Base-by-base conservation (phyloP, 2,888 invertebrate genomes). In the Trilocha varians region DNA sequence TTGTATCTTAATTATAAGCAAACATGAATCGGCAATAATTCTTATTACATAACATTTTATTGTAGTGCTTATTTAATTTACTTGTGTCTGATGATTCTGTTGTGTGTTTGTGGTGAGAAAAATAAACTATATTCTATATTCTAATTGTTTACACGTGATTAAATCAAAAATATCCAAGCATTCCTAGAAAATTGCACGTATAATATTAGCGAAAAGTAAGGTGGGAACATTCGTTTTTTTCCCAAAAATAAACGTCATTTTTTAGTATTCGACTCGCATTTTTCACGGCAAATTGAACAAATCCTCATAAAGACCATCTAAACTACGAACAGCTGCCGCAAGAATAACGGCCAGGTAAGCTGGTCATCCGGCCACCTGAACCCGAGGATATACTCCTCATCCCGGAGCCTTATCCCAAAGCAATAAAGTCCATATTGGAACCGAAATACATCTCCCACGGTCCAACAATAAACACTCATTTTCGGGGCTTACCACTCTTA, bases 391-490 rank as follows among this genome's bases (percentile, higher is more conserved):
- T 25, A 42, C 38, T 18, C 4, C 25, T 32, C 34, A 35, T 42
- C 38, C 11, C 2, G 2, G 8, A 6, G 47, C 55, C 65, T 64
- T 69, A 68, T 48, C 13, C 42, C 51, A 39, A 62, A 42, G 54
- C 46, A 49, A 59, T 57, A 76, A 64, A 62, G 70, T 52, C 48
- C 54, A 65, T 60, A 70, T 71, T 67, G 38, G 46, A 47, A 44
- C 36, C 39, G 43, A 47, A 43, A 53, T 49, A 45, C 49, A 47
- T 36, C 49, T 49, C 51, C 50, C 55, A 52, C 59, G 76, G 75
- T 72, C 64, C 69, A 69, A 72, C 72, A 67, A 82, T 84, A 84
- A 83, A 83, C 80, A 80, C 80, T 80, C 74, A 74, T 84, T 80
- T 74, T 65, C 66, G 62, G 59, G 64, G 75, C 75, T 80, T 70